Evolutionary conservation across 2,888 invertebrate species (phyloP).

Genomic region (Thereva nobilitata): DNA sequence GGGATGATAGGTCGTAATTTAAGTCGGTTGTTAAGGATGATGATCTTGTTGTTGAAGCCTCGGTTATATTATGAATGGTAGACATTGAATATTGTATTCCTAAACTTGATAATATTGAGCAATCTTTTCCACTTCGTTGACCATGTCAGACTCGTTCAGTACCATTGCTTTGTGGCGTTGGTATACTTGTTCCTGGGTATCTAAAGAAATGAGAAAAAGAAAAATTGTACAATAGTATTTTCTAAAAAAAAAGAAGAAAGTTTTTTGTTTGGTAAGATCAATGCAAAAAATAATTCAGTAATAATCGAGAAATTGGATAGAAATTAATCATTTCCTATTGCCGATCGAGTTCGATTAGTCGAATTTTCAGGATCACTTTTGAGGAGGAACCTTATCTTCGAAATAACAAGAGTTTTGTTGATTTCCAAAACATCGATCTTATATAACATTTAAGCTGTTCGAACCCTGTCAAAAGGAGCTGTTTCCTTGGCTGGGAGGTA

Average conservation of each 20-base stretch:
- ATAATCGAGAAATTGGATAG: no score
- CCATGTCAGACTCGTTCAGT: slow-evolving; percentile 59
- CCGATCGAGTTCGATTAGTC: no score
- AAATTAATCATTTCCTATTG: no score
- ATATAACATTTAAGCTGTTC: no score
- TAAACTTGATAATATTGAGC: slow-evolving; percentile 54
- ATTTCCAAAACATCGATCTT: no score
- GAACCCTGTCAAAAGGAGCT: no score
- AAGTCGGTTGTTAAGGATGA: slow-evolving; percentile 40
- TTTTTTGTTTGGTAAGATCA: not conserved
- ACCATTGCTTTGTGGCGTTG: slow-evolving; percentile 54
- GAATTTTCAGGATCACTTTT: no score
- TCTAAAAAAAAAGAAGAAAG: not conserved
- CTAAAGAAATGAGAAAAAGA: slow-evolving; percentile 38
- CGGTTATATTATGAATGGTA: slow-evolving; percentile 45
- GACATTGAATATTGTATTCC: slow-evolving; percentile 46
- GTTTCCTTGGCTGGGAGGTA: no score
- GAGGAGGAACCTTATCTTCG: no score
- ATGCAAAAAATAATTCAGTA: no score
- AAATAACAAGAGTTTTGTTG: no score
- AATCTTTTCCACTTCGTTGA: slow-evolving; percentile 58
- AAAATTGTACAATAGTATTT: not conserved
- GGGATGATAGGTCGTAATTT: slow-evolving; percentile 46
- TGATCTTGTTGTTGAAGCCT: slow-evolving; percentile 42
- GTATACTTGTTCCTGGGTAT: slow-evolving; percentile 48